Conservation (phyloP, 2,797 vertebrate genomes). For the Triplophysa bombifrons region DNA sequence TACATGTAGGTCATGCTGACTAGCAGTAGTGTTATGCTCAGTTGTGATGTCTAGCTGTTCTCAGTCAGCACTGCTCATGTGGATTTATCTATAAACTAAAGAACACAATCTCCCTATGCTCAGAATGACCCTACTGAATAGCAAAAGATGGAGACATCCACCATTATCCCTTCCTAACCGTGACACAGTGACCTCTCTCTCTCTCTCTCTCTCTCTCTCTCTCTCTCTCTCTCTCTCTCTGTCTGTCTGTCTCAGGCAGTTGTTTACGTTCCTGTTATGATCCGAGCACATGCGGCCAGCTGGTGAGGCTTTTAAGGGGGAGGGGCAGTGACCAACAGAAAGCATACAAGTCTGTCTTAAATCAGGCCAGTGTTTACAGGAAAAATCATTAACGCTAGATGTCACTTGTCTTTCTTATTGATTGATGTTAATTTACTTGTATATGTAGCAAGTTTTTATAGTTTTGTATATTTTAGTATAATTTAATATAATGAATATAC, state of each 20-base stretch:
- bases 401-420: background rate
- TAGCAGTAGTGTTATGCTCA: slow-evolving; percentile 30
- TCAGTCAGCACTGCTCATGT: slow-evolving; percentile 31
- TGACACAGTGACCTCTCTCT: slow-evolving; percentile 33
- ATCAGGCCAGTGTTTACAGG: slow-evolving; percentile 32
- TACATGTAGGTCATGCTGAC: slow-evolving; percentile 52
- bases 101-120: slow-evolving; percentile 11
- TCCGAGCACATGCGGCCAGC: slow-evolving; percentile 42
- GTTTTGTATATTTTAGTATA: no score
- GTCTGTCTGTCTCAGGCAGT: slow-evolving; percentile 15
- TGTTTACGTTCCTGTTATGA: slow-evolving; percentile 58
- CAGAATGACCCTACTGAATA: background rate
- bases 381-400: slow-evolving; percentile 11
- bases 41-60: slow-evolving; percentile 40
- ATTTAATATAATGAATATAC: no score
- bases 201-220: slow-evolving; percentile 16
- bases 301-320: slow-evolving; percentile 43
- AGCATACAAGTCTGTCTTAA: slow-evolving; percentile 45
- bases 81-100: background rate
- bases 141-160: background rate
- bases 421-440: background rate
- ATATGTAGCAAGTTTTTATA: background rate
- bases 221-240: slow-evolving; percentile 9
- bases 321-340: slow-evolving; percentile 32
- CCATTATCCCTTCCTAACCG: slow-evolving; percentile 5